phyloP scores from a whole-genome alignment of 2,797 vertebrate genomes.

The Chaenodraco wilsoni region DNA sequence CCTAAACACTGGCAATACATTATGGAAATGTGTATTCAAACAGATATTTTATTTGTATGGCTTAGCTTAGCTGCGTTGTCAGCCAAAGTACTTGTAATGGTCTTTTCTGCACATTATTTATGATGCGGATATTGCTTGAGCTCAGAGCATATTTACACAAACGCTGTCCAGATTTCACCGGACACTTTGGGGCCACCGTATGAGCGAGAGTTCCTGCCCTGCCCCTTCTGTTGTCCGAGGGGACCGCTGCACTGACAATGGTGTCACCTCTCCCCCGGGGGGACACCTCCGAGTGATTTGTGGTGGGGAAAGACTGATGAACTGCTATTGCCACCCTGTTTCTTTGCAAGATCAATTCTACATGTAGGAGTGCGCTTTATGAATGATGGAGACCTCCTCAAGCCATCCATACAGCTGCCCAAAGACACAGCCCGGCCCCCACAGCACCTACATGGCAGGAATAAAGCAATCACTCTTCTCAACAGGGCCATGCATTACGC shows the following conservation, averaged over 20 bases:
- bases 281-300: constrained; percentile 79
- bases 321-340: constrained; percentile 83
- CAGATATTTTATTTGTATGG: constrained; percentile 36
- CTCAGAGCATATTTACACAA: constrained; percentile 17
- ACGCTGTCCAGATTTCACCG: constrained; percentile 29
- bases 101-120: constrained; percentile 34
- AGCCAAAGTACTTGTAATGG: constrained; percentile 25
- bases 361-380: constrained; percentile 83
- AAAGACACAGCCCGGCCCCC: constrained; percentile 78
- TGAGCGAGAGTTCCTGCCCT: constrained; percentile 61
- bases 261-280: constrained; percentile 75
- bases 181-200: constrained; percentile 56
- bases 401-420: constrained; percentile 84
- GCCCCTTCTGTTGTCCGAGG: constrained; percentile 74
- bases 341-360: constrained; percentile 84
- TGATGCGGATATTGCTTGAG: constrained; percentile 3
- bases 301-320: constrained; percentile 82
- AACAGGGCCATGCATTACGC: constrained; percentile 75
- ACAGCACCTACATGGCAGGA: constrained; percentile 77
- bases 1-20: constrained; percentile 30
- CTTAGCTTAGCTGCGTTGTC: constrained; percentile 38
- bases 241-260: constrained; percentile 74
- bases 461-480: constrained; percentile 84
- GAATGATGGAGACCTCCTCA: constrained; percentile 85
- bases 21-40: constrained; percentile 29